Evolutionary conservation across 2,888 invertebrate species (phyloP).

Genomic region (Eilema depressum): DNA sequence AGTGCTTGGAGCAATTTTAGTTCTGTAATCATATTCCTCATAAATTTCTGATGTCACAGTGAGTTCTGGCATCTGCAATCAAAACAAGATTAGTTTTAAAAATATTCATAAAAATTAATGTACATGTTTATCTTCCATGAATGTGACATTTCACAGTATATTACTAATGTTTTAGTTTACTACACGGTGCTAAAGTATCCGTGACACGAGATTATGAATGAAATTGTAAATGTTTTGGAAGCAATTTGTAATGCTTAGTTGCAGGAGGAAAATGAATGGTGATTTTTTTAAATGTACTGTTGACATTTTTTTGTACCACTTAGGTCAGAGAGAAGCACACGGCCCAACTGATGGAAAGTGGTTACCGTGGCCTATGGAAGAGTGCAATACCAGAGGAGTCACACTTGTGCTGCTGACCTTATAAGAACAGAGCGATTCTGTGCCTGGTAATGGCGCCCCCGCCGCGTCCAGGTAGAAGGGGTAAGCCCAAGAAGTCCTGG

Average conservation of each 20-base stretch:
- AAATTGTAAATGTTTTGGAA: conserved; percentile 34
- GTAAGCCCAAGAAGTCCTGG: no score
- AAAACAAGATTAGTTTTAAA: conserved; percentile 44
- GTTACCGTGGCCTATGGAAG: no score
- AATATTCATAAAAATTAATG: conserved; percentile 35
- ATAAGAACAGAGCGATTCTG: no score
- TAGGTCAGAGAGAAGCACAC: no score
- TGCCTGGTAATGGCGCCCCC: no score
- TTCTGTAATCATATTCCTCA: conserved; percentile 89
- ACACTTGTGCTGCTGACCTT: no score
- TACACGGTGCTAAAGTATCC: conserved; percentile 27
- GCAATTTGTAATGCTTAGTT: conserved; percentile 34
- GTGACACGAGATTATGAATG: conserved; percentile 30
- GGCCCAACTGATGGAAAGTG: no score
- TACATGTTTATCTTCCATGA: conserved; percentile 42
- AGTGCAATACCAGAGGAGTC: no score
- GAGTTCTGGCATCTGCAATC: conserved; percentile 83
- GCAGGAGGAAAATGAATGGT: conserved; percentile 17
- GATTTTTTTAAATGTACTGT: no score
- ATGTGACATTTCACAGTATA: conserved; percentile 34
- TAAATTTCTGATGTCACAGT: conserved; percentile 92
- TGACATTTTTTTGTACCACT: no score
- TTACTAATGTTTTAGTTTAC: conserved; percentile 40
- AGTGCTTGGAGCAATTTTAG: conserved; percentile 75
- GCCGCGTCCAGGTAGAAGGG: no score